These are phyloP conservation scores for Tromatobia lineatoria DNA, from an alignment of 2,888 invertebrate genomes.

Conservation along the genomic window DNA sequence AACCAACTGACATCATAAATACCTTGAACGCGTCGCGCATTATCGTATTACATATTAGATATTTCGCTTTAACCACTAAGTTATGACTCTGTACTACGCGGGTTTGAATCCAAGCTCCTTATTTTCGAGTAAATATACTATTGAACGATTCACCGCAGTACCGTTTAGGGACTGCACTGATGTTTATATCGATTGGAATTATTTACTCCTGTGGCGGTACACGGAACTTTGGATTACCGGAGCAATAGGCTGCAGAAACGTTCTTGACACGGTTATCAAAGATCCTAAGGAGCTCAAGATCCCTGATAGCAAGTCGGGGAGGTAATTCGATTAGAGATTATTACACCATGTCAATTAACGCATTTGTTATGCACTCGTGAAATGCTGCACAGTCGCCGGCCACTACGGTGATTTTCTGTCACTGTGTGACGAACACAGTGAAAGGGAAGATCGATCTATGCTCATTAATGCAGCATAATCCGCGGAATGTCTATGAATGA, in stretches of 20 bases:
- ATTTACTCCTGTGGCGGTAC: constrained; percentile 80
- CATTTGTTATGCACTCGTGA: not conserved
- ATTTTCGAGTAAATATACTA: constrained; percentile 43
- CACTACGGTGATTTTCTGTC: not conserved
- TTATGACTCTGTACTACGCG: constrained; percentile 61
- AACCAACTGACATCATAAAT: not conserved
- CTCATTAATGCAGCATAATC: not conserved
- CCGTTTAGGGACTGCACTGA: constrained; percentile 73
- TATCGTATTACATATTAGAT: not conserved
- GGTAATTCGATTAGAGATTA: constrained; percentile 66
- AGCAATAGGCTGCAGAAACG: constrained; percentile 54
- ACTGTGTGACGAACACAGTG: not conserved
- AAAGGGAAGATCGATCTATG: not conserved
- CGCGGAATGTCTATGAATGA: not conserved
- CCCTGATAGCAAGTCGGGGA: constrained; percentile 72
- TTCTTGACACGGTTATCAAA: constrained; percentile 30
- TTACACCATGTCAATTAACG: not conserved
- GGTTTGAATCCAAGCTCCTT: constrained; percentile 61
- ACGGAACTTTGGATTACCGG: constrained; percentile 77
- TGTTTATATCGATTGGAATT: constrained; percentile 83
- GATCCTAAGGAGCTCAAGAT: constrained; percentile 71
- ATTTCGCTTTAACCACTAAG: not conserved
- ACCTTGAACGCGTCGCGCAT: not conserved
- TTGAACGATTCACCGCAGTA: constrained; percentile 70
- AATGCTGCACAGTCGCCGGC: not conserved